Evolutionary conservation across 2,888 invertebrate species (phyloP), one percentile per base, ranked within the genome.

Genomic region (Steinernema hermaphroditum): DNA sequence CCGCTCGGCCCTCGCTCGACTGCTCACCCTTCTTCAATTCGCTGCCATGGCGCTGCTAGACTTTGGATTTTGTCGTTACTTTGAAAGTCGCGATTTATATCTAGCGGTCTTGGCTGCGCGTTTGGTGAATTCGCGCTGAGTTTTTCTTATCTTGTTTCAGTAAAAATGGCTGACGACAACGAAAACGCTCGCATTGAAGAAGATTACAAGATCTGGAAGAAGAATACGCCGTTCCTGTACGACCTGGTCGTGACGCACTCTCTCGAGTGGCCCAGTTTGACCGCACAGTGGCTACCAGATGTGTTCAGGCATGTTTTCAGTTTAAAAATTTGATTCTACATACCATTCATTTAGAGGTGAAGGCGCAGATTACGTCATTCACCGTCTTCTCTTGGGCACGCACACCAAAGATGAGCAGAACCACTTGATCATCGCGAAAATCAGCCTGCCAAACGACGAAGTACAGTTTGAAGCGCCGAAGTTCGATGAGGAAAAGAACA

Each of bases 191-290:
- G 98, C 74, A 97, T 99, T 80, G 99, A 99, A 88, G 98, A 98
- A 88, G 98, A 98, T 87, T 98, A 98, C 88, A 99, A 99, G 90
- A 97, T 99, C 89, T 98, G 98, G 98, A 99, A 99, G 89, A 99
- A 99, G 88, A 99, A 99, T 86, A 97, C 98, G 1, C 98, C 98
- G 8, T 99, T 99, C 88, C 89, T 98, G 70, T 98, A 99, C 87
- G 90, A 90, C 82, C 81, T 90, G 80, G 86, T 99, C 62, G 99
- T 99, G 97, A 99, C 98, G 84, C 98, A 99, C 90, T 98, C 98
- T 69, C 89, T 98, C 80, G 98, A 99, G 89, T 98, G 98, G 98
- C 98, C 98, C 43, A 97, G 96, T 72, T 89, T 98, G 81, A 99
- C 98, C n/a, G 97, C 97, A 0, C 98, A 99, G 89, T 99, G 98